Percentiles rank a stretch among this genome's conserved stretches.
These are phyloP conservation scores for Chouioia cunea DNA, from an alignment of 2,888 invertebrate genomes.

Conservation along the genomic window DNA sequence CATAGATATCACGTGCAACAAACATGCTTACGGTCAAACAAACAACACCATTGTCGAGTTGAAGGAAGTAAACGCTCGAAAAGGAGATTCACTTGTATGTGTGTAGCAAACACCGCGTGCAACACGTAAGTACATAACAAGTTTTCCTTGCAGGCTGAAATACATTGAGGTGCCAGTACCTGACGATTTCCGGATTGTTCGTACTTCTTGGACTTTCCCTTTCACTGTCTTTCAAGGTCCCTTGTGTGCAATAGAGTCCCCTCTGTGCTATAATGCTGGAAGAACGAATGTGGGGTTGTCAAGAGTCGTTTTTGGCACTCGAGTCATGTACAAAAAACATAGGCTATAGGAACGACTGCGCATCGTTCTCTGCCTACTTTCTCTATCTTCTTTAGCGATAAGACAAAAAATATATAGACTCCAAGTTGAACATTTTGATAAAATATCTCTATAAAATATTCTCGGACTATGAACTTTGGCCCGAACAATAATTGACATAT, in stretches of 20 bases:
- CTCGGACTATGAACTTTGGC: constrained; percentile 22
- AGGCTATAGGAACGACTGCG: constrained; percentile 15
- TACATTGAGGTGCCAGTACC: constrained; percentile 34
- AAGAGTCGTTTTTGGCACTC: constrained; percentile 26
- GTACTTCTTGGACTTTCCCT: background rate
- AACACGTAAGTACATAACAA: constrained; percentile 41
- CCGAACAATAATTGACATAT: constrained; percentile 44
- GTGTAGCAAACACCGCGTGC: constrained; percentile 35
- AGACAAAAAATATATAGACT: constrained; percentile 32
- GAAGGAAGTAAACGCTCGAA: constrained; percentile 3
- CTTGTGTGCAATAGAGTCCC: background rate
- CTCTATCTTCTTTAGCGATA: constrained; percentile 7
- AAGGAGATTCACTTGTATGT: constrained; percentile 27
- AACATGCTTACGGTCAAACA: too few relatives aligned
- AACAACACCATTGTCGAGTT: too few relatives aligned
- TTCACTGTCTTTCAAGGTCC: background rate
- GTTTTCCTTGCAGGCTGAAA: constrained; percentile 28
- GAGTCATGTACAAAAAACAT: constrained; percentile 41
- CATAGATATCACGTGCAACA: too few relatives aligned
- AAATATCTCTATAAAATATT: constrained; percentile 45
- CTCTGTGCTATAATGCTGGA: background rate
- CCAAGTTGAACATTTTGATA: constrained; percentile 26
- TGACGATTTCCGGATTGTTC: constrained; percentile 5
- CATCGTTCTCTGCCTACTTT: background rate
- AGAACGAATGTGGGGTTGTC: constrained; percentile 1